Evolutionary conservation across 2,888 invertebrate genomes (phyloP).

Genomic region (Trissolcus japonicus): DNA sequence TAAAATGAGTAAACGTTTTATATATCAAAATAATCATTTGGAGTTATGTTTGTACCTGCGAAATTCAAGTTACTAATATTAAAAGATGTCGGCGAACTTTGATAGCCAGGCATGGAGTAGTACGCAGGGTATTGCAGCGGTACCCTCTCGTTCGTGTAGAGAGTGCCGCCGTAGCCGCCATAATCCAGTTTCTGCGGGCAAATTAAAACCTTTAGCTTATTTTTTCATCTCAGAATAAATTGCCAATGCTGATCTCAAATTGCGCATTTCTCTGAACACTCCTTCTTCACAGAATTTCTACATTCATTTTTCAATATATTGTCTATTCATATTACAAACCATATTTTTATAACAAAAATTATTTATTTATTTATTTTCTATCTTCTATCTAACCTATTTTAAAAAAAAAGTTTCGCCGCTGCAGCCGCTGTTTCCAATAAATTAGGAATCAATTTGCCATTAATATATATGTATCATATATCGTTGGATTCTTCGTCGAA

Average conservation of each 20-base stretch:
- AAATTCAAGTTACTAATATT: slow-evolving; percentile 54
- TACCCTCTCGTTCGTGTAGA: slow-evolving; percentile 74
- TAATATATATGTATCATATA: too few species aligned
- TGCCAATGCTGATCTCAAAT: slow-evolving; percentile 28
- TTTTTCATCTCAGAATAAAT: slow-evolving; percentile 31
- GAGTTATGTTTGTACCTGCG: slow-evolving; percentile 19
- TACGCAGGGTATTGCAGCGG: slow-evolving; percentile 74
- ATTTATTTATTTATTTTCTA: too few species aligned
- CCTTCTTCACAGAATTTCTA: slow-evolving; percentile 3
- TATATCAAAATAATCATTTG: too few species aligned
- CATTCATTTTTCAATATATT: neutral
- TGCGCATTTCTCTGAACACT: slow-evolving; percentile 3
- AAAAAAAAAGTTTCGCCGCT: too few species aligned
- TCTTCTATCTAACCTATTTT: too few species aligned
- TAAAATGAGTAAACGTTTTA: too few species aligned
- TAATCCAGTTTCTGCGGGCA: slow-evolving; percentile 71
- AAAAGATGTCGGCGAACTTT: slow-evolving; percentile 71
- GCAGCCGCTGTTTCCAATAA: too few species aligned
- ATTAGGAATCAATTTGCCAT: too few species aligned
- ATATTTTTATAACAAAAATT: neutral
- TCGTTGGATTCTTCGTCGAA: too few species aligned
- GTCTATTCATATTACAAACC: neutral
- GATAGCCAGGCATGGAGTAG: slow-evolving; percentile 73
- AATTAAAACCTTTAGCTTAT: slow-evolving; percentile 40
- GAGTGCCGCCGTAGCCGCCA: slow-evolving; percentile 70